Base-by-base conservation (phyloP, 2,888 invertebrate genomes). In the Nymphalis c-album region DNA sequence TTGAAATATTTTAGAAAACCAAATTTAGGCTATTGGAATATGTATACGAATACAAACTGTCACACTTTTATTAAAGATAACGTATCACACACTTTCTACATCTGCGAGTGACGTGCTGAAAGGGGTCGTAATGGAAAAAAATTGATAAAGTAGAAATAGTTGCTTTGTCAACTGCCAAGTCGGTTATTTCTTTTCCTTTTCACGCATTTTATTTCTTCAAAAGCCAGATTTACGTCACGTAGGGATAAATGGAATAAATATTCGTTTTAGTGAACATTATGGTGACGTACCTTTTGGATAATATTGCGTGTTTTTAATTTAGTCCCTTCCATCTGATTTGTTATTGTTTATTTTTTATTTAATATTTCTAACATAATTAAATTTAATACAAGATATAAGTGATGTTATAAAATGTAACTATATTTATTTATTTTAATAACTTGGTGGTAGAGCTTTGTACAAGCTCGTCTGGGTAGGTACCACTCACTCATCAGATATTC, bases 61-160 rank as follows among this genome's bases (percentile, higher is more conserved):
- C 57, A 61, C 40, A 55, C 55, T 40, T 64, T 64, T 60, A 45
- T 60, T 60, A 60, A 60, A 60, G 50, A 50, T 68, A 68, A 53
- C 60, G 20, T 51, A 68, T 58, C 60, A 64, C 63, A 22, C 57
- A 45, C 47, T 67, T 70, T 46, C 20, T 51, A 53, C 63, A 48
- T 68, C 66, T 75, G 74, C 60, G 53, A 59, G 68, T 72, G 74
- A 75, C 72, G 70, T 59, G 60, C 60, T 69, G 69, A 71, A 72
- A 74, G 64, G 71, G 74, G 58, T 63, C 63, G 47, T 58, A 63
- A 64, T 68, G 63, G 65, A 68, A 69, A 70, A 68, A 71, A 70
- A 71, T 69, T 71, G 70, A 71, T 70, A 72, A 67, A 69, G 61
- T 58, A 63, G 68, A 70, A 72, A 73, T 73, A 74, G 71, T 69